Conservation (phyloP, 2,113 vertebrate genomes). For the Dolichallabes microphthalmus region DNA sequence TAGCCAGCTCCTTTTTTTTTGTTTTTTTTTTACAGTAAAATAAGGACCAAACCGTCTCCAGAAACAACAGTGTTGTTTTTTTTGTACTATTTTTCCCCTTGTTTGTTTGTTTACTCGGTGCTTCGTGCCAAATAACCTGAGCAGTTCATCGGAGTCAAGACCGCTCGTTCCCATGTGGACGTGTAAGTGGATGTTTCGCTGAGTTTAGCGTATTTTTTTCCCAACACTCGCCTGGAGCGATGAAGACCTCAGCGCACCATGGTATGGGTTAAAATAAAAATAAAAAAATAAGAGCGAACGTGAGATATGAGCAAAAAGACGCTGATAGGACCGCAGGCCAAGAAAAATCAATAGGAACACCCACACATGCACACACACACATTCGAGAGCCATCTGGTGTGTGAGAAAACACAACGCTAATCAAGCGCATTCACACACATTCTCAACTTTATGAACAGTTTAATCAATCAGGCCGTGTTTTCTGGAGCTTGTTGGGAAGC, state of each 20-base stretch:
- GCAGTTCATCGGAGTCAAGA: background rate
- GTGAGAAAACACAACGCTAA: slow-evolving; percentile 35
- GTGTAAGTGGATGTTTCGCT: slow-evolving; percentile 35
- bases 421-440: slow-evolving; percentile 37
- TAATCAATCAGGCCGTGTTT: slow-evolving; percentile 45
- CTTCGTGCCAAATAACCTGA: background rate
- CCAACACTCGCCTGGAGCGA: slow-evolving; percentile 3
- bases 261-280: slow-evolving; percentile 23
- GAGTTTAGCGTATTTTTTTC: slow-evolving; percentile 29
- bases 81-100: background rate
- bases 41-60: background rate
- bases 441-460: slow-evolving; percentile 44
- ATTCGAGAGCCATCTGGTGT: slow-evolving; percentile 49
- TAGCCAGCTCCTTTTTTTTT: background rate
- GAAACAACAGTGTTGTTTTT: background rate
- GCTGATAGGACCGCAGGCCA: slow-evolving; percentile 46
- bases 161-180: slow-evolving; percentile 10
- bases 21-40: background rate
- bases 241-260: slow-evolving; percentile 37
- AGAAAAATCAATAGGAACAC: slow-evolving; percentile 52
- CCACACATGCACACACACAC: slow-evolving; percentile 36
- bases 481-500: background rate
- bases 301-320: slow-evolving; percentile 28
- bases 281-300: slow-evolving; percentile 56
- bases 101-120: background rate